Base-by-base conservation (phyloP, 2,888 invertebrate genomes). In the Abscondita cerata region DNA sequence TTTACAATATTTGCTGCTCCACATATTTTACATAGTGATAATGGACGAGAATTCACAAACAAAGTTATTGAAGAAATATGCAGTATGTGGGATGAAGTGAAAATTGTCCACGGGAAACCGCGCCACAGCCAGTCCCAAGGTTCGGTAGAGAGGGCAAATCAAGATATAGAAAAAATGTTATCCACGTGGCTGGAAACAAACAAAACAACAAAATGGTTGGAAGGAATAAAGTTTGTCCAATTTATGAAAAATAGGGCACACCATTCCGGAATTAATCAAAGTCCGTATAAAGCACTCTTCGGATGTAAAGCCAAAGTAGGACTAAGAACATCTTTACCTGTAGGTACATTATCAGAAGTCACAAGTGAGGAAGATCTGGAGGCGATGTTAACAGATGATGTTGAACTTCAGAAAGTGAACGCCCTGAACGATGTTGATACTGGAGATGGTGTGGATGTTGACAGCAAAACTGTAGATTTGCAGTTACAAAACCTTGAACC, bases 211-310 rank as follows among this genome's bases (percentile, higher is more conserved):
- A 41, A 41, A 4, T 41, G 41, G 41, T 41, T 15, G 3, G 41
- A 41, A 44, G 58, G 58, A 12, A 64, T 79, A 56, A 52, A 67
- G 34, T 80, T 79, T 67, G 68, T 80, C 16, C 80, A 80, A 65
- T 70, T 78, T 53, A 76, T 74, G 75, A 81, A 81, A 72, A 81
- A 81, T 63, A 66, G 70, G 67, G 74, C 75, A 13, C 65, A 70
- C 65, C 77, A 80, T 65, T 16, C 67, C 46, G 78, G 74, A 40
- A 80, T 80, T 46, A 74, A 72, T 31, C 66, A 69, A 56, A 71
- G 68, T 51, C 76, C 76, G 31, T 77, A 75, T 66, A 70, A 77
- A 71, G 78, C 77, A 36, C 6, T 41, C 13, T 41, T 41, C 15
- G 41, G 41, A 8, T 41, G 41, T 3, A 41, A 18, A 41, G 41